Base-by-base conservation (phyloP, 2,888 invertebrate genomes). In the Ptychoptera albimana region DNA sequence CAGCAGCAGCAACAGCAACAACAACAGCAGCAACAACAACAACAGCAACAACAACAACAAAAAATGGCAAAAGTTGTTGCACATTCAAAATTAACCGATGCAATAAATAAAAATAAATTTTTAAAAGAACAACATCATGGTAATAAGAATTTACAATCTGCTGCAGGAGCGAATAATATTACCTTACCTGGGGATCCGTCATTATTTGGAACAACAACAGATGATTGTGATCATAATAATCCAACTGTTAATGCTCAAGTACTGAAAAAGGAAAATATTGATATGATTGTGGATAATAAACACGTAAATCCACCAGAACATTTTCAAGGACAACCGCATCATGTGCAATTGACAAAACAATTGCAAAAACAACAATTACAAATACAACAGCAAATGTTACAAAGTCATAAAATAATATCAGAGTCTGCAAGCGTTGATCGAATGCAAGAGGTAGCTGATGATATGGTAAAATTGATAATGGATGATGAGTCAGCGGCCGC, bases 381-480 rank as follows among this genome's bases (percentile, higher is more conserved):
- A 23, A 38, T 37, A 35, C 16, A 11, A 23, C 23, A 23, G 3
- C 23, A 23, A 23, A 3, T 5, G 23, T 7, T 5, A 23, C 23
- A 23, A 23, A 3, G 7, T 23, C 23, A 23, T 5, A 23, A 5
- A 23, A 23, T 23, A 23, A 23, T 23, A 7, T 48, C 46, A 1
- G 60, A 60, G 36, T 52, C 58, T 8, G 56, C 59, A 1, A 39
- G 37, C 34, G 45, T 46, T 11, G 75, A 76, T 52, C 69, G 73
- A 48, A 71, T 79, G 64, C 58, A 76, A 53, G 77, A 79, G 59
- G 77, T 76, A 37, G 78, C 77, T 1, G 75, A 77, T 53, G 80
- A 80, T 56, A 68, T 83, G 54, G 81, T 86, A 9, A 82, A 82
- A 58, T 66, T 85, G 51, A 80, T 83, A 51, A 80, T 79, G 46